Percentiles rank a stretch among this genome's conserved stretches.
Conservation (phyloP, 1,140 invertebrate species). For the Antheraea mylitta region DNA sequence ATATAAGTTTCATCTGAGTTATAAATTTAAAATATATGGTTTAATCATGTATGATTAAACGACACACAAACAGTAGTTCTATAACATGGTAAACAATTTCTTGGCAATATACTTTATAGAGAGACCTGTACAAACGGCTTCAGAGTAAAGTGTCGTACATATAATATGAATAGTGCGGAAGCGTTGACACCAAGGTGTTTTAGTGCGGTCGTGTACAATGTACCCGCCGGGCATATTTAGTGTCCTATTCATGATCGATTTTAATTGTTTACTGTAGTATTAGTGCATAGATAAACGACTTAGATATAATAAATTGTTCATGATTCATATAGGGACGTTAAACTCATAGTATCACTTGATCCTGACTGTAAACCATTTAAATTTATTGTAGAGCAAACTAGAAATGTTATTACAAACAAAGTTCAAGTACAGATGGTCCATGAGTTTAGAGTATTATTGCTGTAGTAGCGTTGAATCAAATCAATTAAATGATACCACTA, state of each 20-base stretch:
- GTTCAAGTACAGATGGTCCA: no score
- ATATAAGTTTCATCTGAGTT: no score
- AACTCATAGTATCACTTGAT: background rate
- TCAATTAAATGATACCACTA: no score
- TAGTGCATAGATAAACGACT: slow-evolving; percentile 27
- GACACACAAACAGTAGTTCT: no score
- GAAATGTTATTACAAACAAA: no score
- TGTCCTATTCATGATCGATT: slow-evolving; percentile 30
- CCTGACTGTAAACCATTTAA: no score
- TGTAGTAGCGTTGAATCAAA: no score
- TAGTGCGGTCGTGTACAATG: slow-evolving; percentile 27
- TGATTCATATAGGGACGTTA: background rate
- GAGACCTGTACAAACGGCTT: background rate
- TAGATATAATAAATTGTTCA: slow-evolving; percentile 19
- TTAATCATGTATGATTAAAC: no score
- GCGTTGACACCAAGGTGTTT: slow-evolving; percentile 22
- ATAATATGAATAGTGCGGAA: slow-evolving; percentile 27
- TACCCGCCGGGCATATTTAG: slow-evolving; percentile 26
- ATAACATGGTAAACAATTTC: no score
- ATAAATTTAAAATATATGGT: no score
- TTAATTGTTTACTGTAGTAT: slow-evolving; percentile 27
- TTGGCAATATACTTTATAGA: background rate
- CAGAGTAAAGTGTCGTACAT: slow-evolving; percentile 7
- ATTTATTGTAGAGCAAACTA: no score
- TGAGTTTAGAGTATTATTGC: no score